Evolutionary conservation across 2,888 invertebrate genomes (phyloP), one percentile per base, ranked within the genome.

Genomic region (Hemicrepidius hirtus): DNA sequence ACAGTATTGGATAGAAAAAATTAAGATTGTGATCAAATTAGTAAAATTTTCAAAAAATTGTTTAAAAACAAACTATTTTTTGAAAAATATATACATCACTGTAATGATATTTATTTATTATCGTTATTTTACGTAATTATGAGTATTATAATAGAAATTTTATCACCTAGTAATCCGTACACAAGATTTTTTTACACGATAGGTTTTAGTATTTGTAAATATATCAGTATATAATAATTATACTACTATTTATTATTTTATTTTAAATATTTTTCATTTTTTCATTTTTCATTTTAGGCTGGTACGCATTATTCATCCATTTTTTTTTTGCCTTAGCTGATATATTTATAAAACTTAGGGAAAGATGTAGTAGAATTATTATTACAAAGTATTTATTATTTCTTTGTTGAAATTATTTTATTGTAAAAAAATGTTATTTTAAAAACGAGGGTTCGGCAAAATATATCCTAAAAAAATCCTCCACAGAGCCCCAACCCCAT

Each of bases 161-260:
- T 57, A 57, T 71, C 35, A 50, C 50, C 18, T 57, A 55, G 62
- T 59, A 68, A 53, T 70, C 46, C 55, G 70, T 65, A 65, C 70
- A 71, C 46, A 71, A n/a, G 59, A 59, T 65, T 65, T 69, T 65
- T 72, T 64, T 64, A 64, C 50, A 41, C 21, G 12, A 50, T 64
- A 82, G 80, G 78, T 80, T 80, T 79, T 78, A 79, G 76, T 65
- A 68, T 70, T 74, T 75, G 71, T 75, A 72, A 75, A 75, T 75
- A 75, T 75, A 69, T 72, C 73, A 70, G 66, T 73, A 62, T 65
- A 65, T 71, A 63, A 53, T 71, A n/a, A 67, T 71, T 71, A 41
- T 68, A 67, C 50, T 68, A 67, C 50, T 75, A 75, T 73, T 75
- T 75, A 75, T 75, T 75, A 67, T 73, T 72, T 75, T 69, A 72